Percentiles rank a stretch among this genome's conserved stretches.
phyloP scores from a whole-genome alignment of 2,113 vertebrate species.

The Siniperca chuatsi region DNA sequence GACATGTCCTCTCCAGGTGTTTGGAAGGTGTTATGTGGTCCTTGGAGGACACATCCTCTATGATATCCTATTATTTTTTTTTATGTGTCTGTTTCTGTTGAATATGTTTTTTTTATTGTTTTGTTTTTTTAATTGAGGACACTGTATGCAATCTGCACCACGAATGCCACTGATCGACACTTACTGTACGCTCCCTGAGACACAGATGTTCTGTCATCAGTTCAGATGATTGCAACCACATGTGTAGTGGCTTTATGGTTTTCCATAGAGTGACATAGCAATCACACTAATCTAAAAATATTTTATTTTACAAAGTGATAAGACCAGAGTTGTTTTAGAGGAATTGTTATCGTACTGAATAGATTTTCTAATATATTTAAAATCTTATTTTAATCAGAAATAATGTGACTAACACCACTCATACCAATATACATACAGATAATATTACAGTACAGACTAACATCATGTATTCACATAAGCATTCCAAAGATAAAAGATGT shows the following conservation, averaged over 20 bases:
- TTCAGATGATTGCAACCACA: slow-evolving; percentile 68
- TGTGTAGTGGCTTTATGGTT: slow-evolving; percentile 69
- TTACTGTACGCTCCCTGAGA: slow-evolving; percentile 77
- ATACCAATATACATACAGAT: slow-evolving; percentile 44
- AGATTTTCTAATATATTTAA: slow-evolving; percentile 60
- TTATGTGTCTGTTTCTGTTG: slow-evolving; percentile 58
- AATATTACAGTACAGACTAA: slow-evolving; percentile 49
- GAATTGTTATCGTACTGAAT: slow-evolving; percentile 57
- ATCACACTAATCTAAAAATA: slow-evolving; percentile 54
- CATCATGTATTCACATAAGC: slow-evolving; percentile 55
- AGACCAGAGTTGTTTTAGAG: slow-evolving; percentile 63
- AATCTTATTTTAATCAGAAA: slow-evolving; percentile 68
- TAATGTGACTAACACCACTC: slow-evolving; percentile 35
- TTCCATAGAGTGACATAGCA: slow-evolving; percentile 67
- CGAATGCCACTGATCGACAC: slow-evolving; percentile 83
- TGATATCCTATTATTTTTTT: slow-evolving; percentile 44
- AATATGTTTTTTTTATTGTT: slow-evolving; percentile 32
- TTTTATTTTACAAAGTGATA: slow-evolving; percentile 67
- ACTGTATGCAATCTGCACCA: slow-evolving; percentile 85
- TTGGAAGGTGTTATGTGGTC: slow-evolving; percentile 45
- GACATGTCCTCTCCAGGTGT: slow-evolving; percentile 55
- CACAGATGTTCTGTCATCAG: slow-evolving; percentile 76
- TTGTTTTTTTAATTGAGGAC: slow-evolving; percentile 67
- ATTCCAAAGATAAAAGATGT: slow-evolving; percentile 78
- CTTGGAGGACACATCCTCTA: slow-evolving; percentile 41